Evolutionary conservation across 2,888 invertebrate species (phyloP).

Genomic region (Heliconius cydno): DNA sequence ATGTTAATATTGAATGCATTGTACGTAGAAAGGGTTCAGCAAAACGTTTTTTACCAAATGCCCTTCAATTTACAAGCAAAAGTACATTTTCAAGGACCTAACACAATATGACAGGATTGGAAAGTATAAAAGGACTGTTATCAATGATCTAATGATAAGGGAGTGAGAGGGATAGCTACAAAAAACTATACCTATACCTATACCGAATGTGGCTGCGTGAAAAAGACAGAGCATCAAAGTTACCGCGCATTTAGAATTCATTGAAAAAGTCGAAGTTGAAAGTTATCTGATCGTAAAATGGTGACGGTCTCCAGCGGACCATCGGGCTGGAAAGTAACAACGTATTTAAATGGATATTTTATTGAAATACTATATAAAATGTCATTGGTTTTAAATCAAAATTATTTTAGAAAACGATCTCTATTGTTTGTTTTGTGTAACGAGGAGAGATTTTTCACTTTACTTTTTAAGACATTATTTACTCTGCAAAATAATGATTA

Average conservation of each 20-base stretch:
- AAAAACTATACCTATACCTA: no score
- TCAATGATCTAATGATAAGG: slow-evolving; percentile 14
- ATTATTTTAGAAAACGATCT: no score
- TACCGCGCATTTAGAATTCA: slow-evolving; percentile 80
- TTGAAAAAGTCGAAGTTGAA: slow-evolving; percentile 79
- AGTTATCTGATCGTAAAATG: slow-evolving; percentile 79
- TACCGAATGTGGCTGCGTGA: slow-evolving; percentile 47
- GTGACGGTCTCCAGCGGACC: slow-evolving; percentile 51
- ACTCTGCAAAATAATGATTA: no score
- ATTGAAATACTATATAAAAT: neutral
- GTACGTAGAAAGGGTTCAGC: neutral
- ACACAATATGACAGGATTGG: slow-evolving; percentile 1
- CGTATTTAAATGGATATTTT: neutral
- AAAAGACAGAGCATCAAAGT: slow-evolving; percentile 47
- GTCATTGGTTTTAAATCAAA: neutral
- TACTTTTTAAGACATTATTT: no score
- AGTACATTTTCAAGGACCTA: slow-evolving; percentile 20
- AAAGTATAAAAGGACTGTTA: slow-evolving; percentile 14
- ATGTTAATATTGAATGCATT: neutral
- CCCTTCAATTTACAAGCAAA: slow-evolving; percentile 28
- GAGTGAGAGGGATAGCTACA: slow-evolving; percentile 6
- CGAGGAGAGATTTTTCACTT: no score
- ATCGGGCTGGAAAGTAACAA: slow-evolving; percentile 8
- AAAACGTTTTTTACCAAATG: neutral
- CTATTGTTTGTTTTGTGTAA: no score